Conservation (phyloP, 2,888 invertebrate genomes). For the Plusia festucae region DNA sequence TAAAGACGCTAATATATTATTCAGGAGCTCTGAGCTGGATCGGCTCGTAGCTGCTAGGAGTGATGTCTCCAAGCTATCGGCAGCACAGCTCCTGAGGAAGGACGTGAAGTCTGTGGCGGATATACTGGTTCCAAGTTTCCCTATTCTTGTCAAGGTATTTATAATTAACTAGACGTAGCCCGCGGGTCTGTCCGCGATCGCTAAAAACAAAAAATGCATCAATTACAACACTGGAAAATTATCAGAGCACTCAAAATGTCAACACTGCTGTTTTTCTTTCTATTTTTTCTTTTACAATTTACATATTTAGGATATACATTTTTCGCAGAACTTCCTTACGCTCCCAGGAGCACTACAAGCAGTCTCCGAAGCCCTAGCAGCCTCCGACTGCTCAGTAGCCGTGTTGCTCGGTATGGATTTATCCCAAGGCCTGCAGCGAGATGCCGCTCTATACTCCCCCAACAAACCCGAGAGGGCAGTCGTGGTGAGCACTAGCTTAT, state of each 20-base stretch:
- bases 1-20: too few species aligned
- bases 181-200: too few species aligned
- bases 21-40: conserved; percentile 73
- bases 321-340: conserved; percentile 86
- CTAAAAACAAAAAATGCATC: too few species aligned
- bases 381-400: conserved; percentile 78
- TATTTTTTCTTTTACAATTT: too few species aligned
- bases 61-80: conserved; percentile 91
- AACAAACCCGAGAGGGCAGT: too few species aligned
- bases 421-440: conserved; percentile 71
- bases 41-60: conserved; percentile 90
- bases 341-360: conserved; percentile 82
- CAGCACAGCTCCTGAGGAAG: conserved; percentile 92
- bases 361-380: conserved; percentile 83
- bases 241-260: too few species aligned
- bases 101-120: conserved; percentile 92
- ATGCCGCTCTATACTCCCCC: too few species aligned
- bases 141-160: conserved; percentile 90
- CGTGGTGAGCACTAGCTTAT: too few species aligned
- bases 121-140: conserved; percentile 87
- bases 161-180: too few species aligned
- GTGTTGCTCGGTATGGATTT: conserved; percentile 91
- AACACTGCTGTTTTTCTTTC: too few species aligned
- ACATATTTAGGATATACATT: neutral
- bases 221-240: too few species aligned